Evolutionary conservation across 2,797 vertebrate species (phyloP), one percentile per base, ranked within the genome.

Genomic region (Enteromius anoplus): DNA sequence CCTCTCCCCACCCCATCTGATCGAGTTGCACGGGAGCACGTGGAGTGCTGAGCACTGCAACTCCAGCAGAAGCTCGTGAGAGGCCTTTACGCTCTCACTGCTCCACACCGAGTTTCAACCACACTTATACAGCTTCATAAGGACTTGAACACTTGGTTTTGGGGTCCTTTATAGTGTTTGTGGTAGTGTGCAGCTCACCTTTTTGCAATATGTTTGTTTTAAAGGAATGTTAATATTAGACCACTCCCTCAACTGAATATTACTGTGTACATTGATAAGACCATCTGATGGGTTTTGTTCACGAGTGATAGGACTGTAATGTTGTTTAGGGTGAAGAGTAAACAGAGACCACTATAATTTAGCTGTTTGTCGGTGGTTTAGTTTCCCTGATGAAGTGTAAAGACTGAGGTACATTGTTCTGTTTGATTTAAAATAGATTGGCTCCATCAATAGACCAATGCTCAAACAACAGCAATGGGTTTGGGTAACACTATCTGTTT

Each of bases 1-100:
- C 75, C 62, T 65, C 42, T 64, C 69, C 65, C 60, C 17, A 68
- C 55, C 80, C 26, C 34, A 77, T 89, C 91, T 87, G 87, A 92
- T 93, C 92, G 88, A 90, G 83, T 94, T 92, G 92, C 93, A 90
- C 88, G 42, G 49, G 85, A 91, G 89, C 92, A 94, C 94, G 94
- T 95, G 94, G 92, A 93, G 88, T 90, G 90, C 93, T 93, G 94
- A 94, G 93, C 93, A 92, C 88, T 92, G 94, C 94, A 94, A 92
- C 92, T 93, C 83, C 86, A 71, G 34, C 53, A 79, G 72, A 55
- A 80, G 78, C 53, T 77, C 55, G 26, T 75, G 71, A 37, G 78
- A 75, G 78, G 70, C 71, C 49, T 80, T 53, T 65, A 72, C 65
- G 76, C 51, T 19, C 51, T 26, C 45, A 42, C 49, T 11, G 12